These are phyloP conservation scores for Vulpes vulpes DNA, from an alignment of 2,113 vertebrate species.

Conservation along the genomic window DNA sequence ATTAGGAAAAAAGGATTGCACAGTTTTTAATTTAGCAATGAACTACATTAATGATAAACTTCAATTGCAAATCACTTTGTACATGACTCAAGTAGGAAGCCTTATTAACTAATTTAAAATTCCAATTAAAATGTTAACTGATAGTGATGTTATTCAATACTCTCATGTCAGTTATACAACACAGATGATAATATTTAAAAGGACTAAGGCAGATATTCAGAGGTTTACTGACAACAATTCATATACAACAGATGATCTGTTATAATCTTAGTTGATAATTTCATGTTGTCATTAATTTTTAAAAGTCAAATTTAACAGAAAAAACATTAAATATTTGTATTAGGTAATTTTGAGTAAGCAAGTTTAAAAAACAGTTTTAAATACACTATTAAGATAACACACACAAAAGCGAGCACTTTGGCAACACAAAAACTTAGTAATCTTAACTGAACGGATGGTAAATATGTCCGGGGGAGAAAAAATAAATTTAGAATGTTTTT, in stretches of 20 bases:
- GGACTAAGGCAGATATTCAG: background rate
- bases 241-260: background rate
- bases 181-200: background rate
- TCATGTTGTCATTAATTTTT: background rate
- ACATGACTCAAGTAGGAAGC: background rate
- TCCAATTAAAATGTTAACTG: constrained; percentile 23
- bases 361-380: constrained; percentile 20
- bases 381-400: constrained; percentile 40
- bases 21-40: background rate
- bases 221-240: background rate
- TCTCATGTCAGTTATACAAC: background rate
- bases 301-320: background rate
- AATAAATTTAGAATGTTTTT: constrained; percentile 75
- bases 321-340: background rate
- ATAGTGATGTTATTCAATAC: background rate
- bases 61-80: background rate
- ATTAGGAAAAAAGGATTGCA: background rate
- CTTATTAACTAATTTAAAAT: constrained; percentile 24
- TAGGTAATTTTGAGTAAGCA: constrained; percentile 14
- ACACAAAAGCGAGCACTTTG: constrained; percentile 63
- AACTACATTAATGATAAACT: constrained; percentile 26
- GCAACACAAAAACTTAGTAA: constrained; percentile 56
- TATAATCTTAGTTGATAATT: background rate
- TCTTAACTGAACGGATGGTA: constrained; percentile 71
- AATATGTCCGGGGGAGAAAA: background rate